A percentile compares a stretch with the other conserved stretches of the same genome.
Conservation (phyloP, 2,113 vertebrate genomes). For the Ciconia boyciana region DNA sequence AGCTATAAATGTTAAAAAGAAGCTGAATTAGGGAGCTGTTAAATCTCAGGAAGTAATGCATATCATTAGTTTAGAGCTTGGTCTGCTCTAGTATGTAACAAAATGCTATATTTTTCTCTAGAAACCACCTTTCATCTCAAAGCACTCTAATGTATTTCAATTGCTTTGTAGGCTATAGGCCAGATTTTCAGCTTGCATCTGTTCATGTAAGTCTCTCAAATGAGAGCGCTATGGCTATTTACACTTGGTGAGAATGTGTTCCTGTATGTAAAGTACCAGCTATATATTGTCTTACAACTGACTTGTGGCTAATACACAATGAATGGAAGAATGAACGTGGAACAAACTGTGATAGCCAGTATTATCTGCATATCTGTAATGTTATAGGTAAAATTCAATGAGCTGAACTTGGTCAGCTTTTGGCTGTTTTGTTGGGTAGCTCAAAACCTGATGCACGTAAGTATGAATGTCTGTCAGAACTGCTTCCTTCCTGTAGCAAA, state of each 20-base stretch:
- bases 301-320: rapidly evolving
- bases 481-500: neutral
- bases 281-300: neutral
- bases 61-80: neutral
- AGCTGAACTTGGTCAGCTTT: neutral
- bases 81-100: neutral
- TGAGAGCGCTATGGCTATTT: neutral
- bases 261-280: neutral
- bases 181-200: neutral
- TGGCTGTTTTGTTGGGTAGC: neutral
- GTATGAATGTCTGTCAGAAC: neutral
- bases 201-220: neutral
- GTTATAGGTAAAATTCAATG: neutral
- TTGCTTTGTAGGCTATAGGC: neutral
- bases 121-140: neutral
- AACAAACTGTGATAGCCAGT: neutral
- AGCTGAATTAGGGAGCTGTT: neutral
- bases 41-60: neutral
- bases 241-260: neutral
- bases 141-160: neutral
- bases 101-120: neutral
- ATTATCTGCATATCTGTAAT: neutral
- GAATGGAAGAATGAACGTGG: neutral
- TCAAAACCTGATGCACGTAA: neutral
- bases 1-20: neutral